Base-by-base conservation (phyloP, 2,113 vertebrate genomes). In the Thinocorus orbignyianus region DNA sequence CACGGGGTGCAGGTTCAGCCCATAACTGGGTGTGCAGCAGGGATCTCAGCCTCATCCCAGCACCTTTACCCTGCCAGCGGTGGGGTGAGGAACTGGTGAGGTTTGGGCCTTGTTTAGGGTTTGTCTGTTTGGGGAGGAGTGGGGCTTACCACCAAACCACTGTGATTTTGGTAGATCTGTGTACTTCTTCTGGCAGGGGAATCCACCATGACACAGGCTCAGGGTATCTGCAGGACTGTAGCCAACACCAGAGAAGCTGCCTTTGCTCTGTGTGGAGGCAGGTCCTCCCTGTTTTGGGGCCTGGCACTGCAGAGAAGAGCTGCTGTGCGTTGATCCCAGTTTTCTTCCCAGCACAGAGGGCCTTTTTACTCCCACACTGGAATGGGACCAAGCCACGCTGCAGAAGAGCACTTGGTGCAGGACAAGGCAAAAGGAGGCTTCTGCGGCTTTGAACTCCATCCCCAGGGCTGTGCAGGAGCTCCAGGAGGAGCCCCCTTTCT, bases 361-460 rank as follows among this genome's bases (percentile, higher is more conserved):
- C 10, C 33, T 10, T 66, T 87, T 31, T 6, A 24, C 1, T n/a
- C 8, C 11, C 3, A 10, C n/a, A 5, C 10, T 37, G 19, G 42
- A 52, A 74, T 23, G n/a, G 28, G 17, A 42, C 19, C 44, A 49
- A 93, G 35, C 9, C 25, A 1, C 3, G 2, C 42, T 51, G 57
- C 46, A 79, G 60, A 48, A 26, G 20, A 39, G 20, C 0, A 0
- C 19, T 39, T 0, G 0, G 20, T 17, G 16, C 6, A 51, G 37
- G 46, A 82, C 20, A 25, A 94, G 42, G 70, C 46, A 68, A 70
- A 70, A 85, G 6, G 15, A 28, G 15, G 6, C 17, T 80, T 61
- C 58, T 77, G 49, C 58, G 16, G 14, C 62, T 33, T 48, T 42
- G 62, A 72, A 46, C 37, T 84, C 64, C 28, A 17, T 7, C 8